Percentiles rank a stretch among this genome's conserved stretches.
phyloP scores from a whole-genome alignment of 2,113 vertebrate species.

The Scortum barcoo region DNA sequence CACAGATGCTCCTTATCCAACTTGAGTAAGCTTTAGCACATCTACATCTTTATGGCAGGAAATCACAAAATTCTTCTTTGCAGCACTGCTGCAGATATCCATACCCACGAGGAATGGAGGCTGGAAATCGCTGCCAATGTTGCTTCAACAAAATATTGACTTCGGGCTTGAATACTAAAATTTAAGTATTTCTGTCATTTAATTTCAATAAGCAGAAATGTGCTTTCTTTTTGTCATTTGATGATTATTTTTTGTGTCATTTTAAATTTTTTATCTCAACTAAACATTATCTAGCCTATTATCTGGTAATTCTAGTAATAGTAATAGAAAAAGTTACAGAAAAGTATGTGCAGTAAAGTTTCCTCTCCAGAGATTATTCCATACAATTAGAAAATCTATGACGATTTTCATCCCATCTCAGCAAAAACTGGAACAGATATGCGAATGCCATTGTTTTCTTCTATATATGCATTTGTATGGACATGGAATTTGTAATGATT shows the following conservation, averaged over 20 bases:
- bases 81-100: slow-evolving; percentile 19
- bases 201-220: not conserved
- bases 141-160: not conserved
- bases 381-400: slow-evolving; percentile 21
- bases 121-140: not conserved
- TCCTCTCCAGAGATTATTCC: slow-evolving; percentile 18
- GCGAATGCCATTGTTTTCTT: slow-evolving; percentile 43
- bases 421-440: slow-evolving; percentile 47
- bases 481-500: slow-evolving; percentile 53
- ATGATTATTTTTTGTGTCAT: not conserved
- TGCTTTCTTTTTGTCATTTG: not conserved
- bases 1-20: slow-evolving; percentile 49
- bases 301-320: not conserved
- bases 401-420: slow-evolving; percentile 26
- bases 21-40: slow-evolving; percentile 40
- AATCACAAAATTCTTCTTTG: slow-evolving; percentile 13
- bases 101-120: not conserved
- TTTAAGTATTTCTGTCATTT: not conserved
- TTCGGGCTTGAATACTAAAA: not conserved
- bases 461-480: slow-evolving; percentile 52
- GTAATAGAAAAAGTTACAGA: slow-evolving; percentile 1
- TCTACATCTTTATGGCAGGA: slow-evolving; percentile 56
- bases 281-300: not conserved
- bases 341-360: not conserved
- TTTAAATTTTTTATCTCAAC: not conserved